phyloP scores from a whole-genome alignment of 2,113 vertebrate species.

The Callocephalon fimbriatum region DNA sequence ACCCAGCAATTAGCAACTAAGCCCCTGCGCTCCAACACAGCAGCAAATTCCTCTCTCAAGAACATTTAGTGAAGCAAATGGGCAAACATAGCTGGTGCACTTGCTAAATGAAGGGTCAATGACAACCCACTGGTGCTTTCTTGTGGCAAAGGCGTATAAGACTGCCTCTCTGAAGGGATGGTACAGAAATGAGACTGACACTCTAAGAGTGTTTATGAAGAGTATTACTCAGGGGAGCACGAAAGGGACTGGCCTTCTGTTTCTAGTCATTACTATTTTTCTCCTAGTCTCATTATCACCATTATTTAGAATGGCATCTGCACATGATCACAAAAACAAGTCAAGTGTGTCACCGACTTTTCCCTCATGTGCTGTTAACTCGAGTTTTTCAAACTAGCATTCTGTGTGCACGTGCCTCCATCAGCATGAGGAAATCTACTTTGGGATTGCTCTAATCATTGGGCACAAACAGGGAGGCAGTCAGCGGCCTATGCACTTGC shows the following conservation, averaged over 20 bases:
- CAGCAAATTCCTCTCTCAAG: background rate
- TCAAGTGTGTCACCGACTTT: accelerated
- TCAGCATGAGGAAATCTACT: background rate
- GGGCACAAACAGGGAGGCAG: background rate
- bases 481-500: background rate
- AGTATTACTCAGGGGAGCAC: background rate
- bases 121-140: background rate
- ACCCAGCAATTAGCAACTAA: background rate
- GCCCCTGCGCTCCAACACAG: background rate
- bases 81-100: background rate
- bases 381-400: background rate
- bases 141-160: background rate
- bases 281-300: background rate
- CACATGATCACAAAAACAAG: background rate
- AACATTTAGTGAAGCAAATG: background rate
- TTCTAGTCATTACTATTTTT: background rate
- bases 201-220: accelerated
- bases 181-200: background rate
- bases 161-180: background rate
- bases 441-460: background rate
- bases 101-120: background rate
- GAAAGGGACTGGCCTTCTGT: background rate
- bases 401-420: accelerated
- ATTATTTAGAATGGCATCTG: slow-evolving; percentile 13
- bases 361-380: background rate